Evolutionary conservation across 2,113 vertebrate species (phyloP), one percentile per base, ranked within the genome.

Genomic region (Grallaria varia): DNA sequence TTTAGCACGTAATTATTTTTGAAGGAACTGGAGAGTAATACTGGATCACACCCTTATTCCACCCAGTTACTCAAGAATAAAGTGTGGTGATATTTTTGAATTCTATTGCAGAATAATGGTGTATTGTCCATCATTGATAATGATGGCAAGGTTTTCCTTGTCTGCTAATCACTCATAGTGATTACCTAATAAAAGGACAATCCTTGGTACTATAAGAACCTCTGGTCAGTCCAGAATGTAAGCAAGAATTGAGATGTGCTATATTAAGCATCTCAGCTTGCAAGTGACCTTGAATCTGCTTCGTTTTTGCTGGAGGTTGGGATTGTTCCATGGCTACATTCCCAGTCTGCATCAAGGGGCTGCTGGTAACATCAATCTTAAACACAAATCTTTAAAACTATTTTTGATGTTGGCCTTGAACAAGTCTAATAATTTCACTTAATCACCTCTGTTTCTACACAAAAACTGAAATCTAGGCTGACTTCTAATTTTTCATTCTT

Each of bases 201-300:
- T 93, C 91, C 84, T 96, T 80, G 71, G 91, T 97, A 96, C 86
- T 95, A 45, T 85, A 94, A 95, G 96, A 96, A 94, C 93, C 97
- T 94, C 17, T 85, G 88, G 93, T 95, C 97, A 93, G 44, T 64
- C 56, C 67, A 86, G 88, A 88, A 94, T 62, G 88, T 90, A 92
- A 69, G 95, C 76, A 91, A 96, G 96, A 84, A 95, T 79, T 74
- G 78, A 94, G 77, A 95, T 95, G 79, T 93, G 81, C 88, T 95
- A 94, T 76, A 44, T 68, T 91, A 96, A 94, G 83, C 80, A 72
- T 75, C 76, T 84, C 81, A 77, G 69, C 50, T 84, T 92, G 71
- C 80, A 87, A 94, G 80, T 94, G 93, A 97, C 96, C 96, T 97
- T 97, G 96, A 97, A 75, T 96, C 73, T 93, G 73, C 84, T 94